Percentiles rank a stretch among this genome's conserved stretches.
phyloP scores from a whole-genome alignment of 2,113 vertebrate species.

The Perca fluviatilis region DNA sequence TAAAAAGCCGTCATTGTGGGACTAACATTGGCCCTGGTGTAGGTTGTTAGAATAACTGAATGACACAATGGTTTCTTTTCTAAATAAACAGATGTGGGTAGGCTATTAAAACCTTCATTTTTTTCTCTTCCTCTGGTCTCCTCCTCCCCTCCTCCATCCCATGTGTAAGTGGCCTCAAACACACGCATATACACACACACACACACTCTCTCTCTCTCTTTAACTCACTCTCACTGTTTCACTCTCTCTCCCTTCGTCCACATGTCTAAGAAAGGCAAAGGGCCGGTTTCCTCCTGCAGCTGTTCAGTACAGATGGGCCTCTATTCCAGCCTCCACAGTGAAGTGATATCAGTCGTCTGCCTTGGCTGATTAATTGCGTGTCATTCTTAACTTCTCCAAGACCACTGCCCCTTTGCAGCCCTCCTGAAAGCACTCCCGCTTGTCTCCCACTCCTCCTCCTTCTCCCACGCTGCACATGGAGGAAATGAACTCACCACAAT shows the following conservation, averaged over 20 bases:
- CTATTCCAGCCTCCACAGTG: conserved; percentile 80
- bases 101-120: conserved; percentile 83
- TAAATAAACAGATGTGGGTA: conserved; percentile 91
- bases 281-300: conserved; percentile 76
- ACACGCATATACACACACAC: neutral
- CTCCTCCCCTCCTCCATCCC: conserved; percentile 67
- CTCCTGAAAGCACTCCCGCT: neutral
- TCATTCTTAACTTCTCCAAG: conserved; percentile 87
- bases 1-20: conserved; percentile 85
- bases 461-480: conserved; percentile 84
- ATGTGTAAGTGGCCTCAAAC: conserved; percentile 70
- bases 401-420: conserved; percentile 70
- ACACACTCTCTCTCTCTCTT: neutral
- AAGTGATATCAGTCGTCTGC: conserved; percentile 85
- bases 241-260: conserved; percentile 33
- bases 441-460: neutral
- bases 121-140: conserved; percentile 51
- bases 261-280: conserved; percentile 78
- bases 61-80: conserved; percentile 92
- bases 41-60: conserved; percentile 88
- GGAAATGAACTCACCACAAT: conserved; percentile 87
- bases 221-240: conserved; percentile 32
- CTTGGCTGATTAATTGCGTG: conserved; percentile 87
- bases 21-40: conserved; percentile 83
- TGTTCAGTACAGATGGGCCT: conserved; percentile 85